Base-by-base conservation (phyloP, 2,797 vertebrate genomes). In the Sebastiscus albofasciatus region DNA sequence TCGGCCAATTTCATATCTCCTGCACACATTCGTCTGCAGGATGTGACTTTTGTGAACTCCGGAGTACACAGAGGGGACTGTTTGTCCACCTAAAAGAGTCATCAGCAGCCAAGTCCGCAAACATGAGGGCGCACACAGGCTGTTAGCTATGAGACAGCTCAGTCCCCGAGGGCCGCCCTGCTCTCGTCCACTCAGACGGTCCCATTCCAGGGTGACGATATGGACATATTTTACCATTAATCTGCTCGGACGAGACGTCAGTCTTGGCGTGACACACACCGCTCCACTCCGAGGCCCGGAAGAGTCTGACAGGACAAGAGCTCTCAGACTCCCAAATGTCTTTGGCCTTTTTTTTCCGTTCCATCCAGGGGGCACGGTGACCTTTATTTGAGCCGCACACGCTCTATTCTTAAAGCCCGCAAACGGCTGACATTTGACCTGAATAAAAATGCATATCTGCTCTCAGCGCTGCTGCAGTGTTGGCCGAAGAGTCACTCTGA, bases 41-140 rank as follows among this genome's bases (percentile, higher is more conserved):
- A 95, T 91, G 93, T 89, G 89, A 92, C 91, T 90, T 86, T 59
- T 29, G 72, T 91, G 79, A 92, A 88, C 89, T 86, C 72, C 65
- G 54, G 39, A 36, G 66, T 75, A 60, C 52, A 75, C 72, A 33
- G 20, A 82, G 39, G 74, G n/a, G n/a, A 62, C 58, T 90, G 77
- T 88, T 90, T 88, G 76, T 88, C 79, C 33, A 73, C 76, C 85
- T 73, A 67, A 77, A 84, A 72, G 70, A 69, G 72, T 79, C 81
- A 86, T 93, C 76, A 82, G 79, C 42, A 75, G 87, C 75, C 68
- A 83, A 77, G 73, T 64, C 75, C 29, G 75, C 68, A 36, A 52
- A 56, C 56, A 75, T 5, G 36, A 86, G 42, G 58, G 31, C 42
- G 31, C 67, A 34, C 42, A 34, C 24, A 49, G 49, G n/a, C 83